Evolutionary conservation across 2,888 invertebrate genomes (phyloP), one percentile per base, ranked within the genome.

Genomic region (Scaptodrosophila latifasciaeformis): DNA sequence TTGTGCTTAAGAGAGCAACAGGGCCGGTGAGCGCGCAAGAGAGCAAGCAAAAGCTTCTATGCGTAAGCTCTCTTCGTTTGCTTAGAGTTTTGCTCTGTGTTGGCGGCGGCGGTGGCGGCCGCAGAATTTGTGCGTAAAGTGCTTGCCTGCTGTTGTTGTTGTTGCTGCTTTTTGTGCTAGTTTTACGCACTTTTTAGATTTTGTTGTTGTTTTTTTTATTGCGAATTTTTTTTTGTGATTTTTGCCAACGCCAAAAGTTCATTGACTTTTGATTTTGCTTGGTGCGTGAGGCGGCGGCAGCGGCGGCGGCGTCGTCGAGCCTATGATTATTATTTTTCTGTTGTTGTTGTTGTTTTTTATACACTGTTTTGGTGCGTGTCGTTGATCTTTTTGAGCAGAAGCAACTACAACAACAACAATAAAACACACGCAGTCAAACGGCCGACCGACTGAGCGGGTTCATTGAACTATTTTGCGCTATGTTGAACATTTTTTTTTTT

Each of bases 301-400:
- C 17, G 45, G 12, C 30, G 31, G n/a, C 30, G 27, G 63, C 54
- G 56, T 43, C 45, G 55, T 53, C 55, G 59, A 21, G 54, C 53
- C 49, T 54, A 62, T 65, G 60, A 31, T 42, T 54, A 34, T 39
- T 57, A 40, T 50, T 52, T 31, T 48, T n/a, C n/a, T 56, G 51
- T 51, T 58, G 42, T 54, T 62, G 35, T 61, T 47, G 53, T 49
- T 64, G 48, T 35, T 61, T 46, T n/a, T 54, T 54, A 49, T 27
- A 24, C 29, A 44, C 31, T 46, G 44, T 55, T 68, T 64, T 61
- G 53, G 70, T 78, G 78, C 75, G 77, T 80, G 79, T 80, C 79
- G 78, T 77, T 77, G 80, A 80, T 79, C 79, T 75, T 62, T 65
- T 43, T 49, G 54, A n/a, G n/a, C n/a, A n/a, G n/a, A n/a, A n/a